A percentile compares a stretch with the other conserved stretches of the same genome.
phyloP scores from a whole-genome alignment of 2,113 vertebrate genomes.

The Harpagus bidentatus region DNA sequence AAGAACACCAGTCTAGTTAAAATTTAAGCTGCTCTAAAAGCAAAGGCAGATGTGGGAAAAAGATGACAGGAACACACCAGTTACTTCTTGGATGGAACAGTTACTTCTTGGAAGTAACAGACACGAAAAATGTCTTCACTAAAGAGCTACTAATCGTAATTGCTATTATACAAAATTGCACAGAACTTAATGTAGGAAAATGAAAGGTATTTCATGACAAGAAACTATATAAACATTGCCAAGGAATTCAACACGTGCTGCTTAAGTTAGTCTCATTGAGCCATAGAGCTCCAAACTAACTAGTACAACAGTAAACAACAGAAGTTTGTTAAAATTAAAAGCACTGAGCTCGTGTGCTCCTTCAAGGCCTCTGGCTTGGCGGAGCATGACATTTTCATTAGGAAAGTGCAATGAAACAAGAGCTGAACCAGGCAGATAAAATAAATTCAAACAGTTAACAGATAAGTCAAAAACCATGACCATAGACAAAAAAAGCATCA shows the following conservation, averaged over 20 bases:
- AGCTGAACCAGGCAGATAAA: background rate
- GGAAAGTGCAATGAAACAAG: background rate
- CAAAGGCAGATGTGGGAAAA: background rate
- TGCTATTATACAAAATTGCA: background rate
- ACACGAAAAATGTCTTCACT: background rate
- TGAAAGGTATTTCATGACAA: background rate
- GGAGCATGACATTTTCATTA: background rate
- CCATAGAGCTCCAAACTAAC: background rate
- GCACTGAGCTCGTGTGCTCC: background rate
- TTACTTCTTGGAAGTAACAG: background rate
- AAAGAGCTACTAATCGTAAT: background rate
- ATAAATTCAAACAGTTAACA: background rate
- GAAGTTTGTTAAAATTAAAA: background rate
- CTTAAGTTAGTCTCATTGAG: background rate
- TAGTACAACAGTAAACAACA: background rate
- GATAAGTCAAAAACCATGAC: background rate
- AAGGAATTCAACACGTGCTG: background rate
- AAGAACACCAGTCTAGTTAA: background rate
- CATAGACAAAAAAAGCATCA: background rate
- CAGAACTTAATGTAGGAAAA: background rate
- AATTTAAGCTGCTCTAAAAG: background rate
- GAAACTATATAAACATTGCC: background rate
- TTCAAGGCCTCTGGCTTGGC: background rate
- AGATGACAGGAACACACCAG: background rate
- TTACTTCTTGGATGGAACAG: background rate